Conservation (phyloP, 2,113 vertebrate species). For the Ciconia boyciana region DNA sequence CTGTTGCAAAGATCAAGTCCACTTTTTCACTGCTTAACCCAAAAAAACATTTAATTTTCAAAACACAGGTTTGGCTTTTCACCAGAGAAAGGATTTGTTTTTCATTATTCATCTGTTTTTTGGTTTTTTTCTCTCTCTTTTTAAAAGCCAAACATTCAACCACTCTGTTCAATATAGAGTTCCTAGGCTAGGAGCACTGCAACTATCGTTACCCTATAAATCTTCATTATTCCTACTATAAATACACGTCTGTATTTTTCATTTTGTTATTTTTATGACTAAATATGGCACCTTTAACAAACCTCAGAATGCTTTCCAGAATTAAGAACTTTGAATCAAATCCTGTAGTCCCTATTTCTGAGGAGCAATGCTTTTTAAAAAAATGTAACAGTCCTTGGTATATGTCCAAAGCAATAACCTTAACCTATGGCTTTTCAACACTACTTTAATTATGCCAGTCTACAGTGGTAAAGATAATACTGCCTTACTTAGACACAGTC, state of each 20-base stretch:
- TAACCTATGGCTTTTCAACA: background rate
- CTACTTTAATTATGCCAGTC: background rate
- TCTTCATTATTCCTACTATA: slow-evolving; percentile 20
- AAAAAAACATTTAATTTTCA: background rate
- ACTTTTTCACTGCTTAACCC: slow-evolving; percentile 14
- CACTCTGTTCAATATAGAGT: background rate
- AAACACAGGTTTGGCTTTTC: slow-evolving; percentile 39
- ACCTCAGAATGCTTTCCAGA: background rate
- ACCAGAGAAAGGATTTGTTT: background rate
- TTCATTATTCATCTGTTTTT: background rate
- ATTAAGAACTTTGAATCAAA: background rate
- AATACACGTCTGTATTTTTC: slow-evolving; percentile 17
- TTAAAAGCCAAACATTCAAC: slow-evolving; percentile 24
- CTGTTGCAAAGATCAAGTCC: slow-evolving; percentile 25
- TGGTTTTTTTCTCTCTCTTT: background rate
- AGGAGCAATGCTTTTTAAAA: background rate
- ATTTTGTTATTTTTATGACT: slow-evolving; percentile 17
- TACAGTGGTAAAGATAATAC: background rate
- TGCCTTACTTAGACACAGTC: background rate
- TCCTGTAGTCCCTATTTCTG: background rate
- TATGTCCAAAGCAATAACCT: background rate
- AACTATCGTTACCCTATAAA: background rate
- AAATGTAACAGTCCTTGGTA: background rate
- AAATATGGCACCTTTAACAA: slow-evolving; percentile 5
- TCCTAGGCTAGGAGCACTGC: background rate